A percentile compares a stretch with the other conserved stretches of the same genome.
phyloP scores from a whole-genome alignment of 2,888 invertebrate species.

The Leptopterna dolabrata region DNA sequence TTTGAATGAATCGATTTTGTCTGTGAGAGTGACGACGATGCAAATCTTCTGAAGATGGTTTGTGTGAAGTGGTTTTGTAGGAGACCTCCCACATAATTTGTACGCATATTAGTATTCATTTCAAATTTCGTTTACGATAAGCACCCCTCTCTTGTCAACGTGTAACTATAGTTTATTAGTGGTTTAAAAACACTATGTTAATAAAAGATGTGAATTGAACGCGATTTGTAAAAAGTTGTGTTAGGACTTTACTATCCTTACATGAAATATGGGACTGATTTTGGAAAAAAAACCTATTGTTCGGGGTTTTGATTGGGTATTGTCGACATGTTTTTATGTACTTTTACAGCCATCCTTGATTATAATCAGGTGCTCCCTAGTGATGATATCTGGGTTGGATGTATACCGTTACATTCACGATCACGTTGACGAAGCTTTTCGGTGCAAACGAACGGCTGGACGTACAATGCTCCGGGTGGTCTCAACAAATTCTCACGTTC shows the following conservation, averaged over 20 bases:
- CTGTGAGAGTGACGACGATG: too few species aligned
- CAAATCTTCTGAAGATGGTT: too few species aligned
- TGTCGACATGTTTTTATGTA: background rate
- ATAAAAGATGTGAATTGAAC: background rate
- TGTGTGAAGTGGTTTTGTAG: too few species aligned
- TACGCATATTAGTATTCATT: constrained; percentile 34
- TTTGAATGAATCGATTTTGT: too few species aligned
- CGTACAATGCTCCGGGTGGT: too few species aligned
- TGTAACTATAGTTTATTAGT: constrained; percentile 2
- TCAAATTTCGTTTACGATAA: constrained; percentile 9
- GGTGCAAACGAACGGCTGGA: too few species aligned
- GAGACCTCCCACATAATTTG: too few species aligned
- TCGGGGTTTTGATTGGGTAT: background rate
- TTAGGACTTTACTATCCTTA: background rate
- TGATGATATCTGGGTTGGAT: too few species aligned
- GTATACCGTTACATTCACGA: too few species aligned
- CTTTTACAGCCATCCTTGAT: background rate
- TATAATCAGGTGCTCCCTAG: too few species aligned
- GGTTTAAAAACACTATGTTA: background rate
- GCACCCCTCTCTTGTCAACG: constrained; percentile 20
- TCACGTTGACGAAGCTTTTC: too few species aligned
- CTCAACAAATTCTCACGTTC: too few species aligned
- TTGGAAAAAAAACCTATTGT: background rate
- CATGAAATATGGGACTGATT: background rate
- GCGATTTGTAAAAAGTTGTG: constrained; percentile 26